These are phyloP conservation scores for Drosophila truncata DNA, from an alignment of 1,140 invertebrate genomes.

Conservation along the genomic window DNA sequence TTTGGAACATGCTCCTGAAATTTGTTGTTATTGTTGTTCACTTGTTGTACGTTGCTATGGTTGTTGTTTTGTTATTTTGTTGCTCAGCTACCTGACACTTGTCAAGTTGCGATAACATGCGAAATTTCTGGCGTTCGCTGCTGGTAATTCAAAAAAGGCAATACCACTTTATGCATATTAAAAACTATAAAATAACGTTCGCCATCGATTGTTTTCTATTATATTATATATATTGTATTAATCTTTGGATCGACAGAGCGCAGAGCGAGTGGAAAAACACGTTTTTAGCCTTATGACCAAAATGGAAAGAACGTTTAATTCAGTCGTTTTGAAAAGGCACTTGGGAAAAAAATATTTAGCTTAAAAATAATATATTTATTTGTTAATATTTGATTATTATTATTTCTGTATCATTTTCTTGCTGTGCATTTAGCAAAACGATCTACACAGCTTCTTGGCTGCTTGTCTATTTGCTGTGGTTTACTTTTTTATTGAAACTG, in stretches of 20 bases:
- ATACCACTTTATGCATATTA: conserved; percentile 80
- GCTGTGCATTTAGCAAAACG: conserved; percentile 20
- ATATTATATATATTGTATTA: conserved; percentile 54
- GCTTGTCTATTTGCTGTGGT: not conserved
- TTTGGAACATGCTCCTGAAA: conserved; percentile 65
- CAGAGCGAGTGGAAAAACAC: conserved; percentile 57
- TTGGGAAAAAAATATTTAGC: not conserved
- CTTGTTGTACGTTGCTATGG: conserved; percentile 25
- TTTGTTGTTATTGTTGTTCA: conserved; percentile 53
- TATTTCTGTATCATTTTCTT: not conserved
- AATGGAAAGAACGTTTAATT: conserved; percentile 24
- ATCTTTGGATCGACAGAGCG: conserved; percentile 28
- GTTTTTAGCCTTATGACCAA: conserved; percentile 70
- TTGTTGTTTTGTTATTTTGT: conserved; percentile 34
- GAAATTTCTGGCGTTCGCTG: conserved; percentile 61
- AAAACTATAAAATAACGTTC: conserved; percentile 63
- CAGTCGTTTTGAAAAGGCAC: conserved; percentile 10
- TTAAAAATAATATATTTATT: not conserved
- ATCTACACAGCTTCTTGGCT: conserved; percentile 34
- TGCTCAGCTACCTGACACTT: conserved; percentile 67
- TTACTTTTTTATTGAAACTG: conserved; percentile 38
- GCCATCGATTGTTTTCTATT: conserved; percentile 68
- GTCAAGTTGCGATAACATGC: conserved; percentile 78
- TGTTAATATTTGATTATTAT: not conserved
- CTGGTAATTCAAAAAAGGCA: conserved; percentile 60